Evolutionary conservation across 2,888 invertebrate species (phyloP).

Genomic region (Drosophila paracracens): DNA sequence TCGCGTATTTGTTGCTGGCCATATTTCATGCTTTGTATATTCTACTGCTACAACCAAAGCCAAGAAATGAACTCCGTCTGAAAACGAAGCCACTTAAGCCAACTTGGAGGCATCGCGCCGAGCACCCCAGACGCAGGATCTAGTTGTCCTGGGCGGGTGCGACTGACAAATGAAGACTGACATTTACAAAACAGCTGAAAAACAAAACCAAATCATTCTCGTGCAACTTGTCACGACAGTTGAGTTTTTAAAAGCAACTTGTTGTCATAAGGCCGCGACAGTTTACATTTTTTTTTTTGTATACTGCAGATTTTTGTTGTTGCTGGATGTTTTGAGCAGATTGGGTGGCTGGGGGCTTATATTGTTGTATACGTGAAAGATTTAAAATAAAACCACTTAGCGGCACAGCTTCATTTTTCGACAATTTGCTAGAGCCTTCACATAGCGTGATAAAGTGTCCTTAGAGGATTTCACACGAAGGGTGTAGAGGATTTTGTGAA

Average conservation of each 20-base stretch:
- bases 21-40: constrained; percentile 51
- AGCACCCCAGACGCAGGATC: constrained; percentile 7
- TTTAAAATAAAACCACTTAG: constrained; percentile 85
- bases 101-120: constrained; percentile 32
- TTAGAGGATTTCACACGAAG: constrained; percentile 27
- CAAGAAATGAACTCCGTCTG: constrained; percentile 63
- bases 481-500: not conserved
- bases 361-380: constrained; percentile 82
- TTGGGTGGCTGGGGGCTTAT: constrained; percentile 1
- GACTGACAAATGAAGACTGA: constrained; percentile 84
- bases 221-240: constrained; percentile 72
- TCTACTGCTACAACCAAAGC: constrained; percentile 16
- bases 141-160: constrained; percentile 40
- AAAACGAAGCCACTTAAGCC: constrained; percentile 79
- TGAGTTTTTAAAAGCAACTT: constrained; percentile 80
- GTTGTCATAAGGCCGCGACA: constrained; percentile 70
- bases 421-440: constrained; percentile 71
- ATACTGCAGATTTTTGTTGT: constrained; percentile 18
- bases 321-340: not conserved
- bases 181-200: constrained; percentile 82
- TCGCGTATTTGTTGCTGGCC: constrained; percentile 22
- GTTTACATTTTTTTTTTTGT: constrained; percentile 23
- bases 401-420: constrained; percentile 60
- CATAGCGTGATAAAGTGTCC: constrained; percentile 60
- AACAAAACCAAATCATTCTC: constrained; percentile 72